Base-by-base conservation (phyloP, 2,888 invertebrate genomes). In the Drosophila rellima region DNA sequence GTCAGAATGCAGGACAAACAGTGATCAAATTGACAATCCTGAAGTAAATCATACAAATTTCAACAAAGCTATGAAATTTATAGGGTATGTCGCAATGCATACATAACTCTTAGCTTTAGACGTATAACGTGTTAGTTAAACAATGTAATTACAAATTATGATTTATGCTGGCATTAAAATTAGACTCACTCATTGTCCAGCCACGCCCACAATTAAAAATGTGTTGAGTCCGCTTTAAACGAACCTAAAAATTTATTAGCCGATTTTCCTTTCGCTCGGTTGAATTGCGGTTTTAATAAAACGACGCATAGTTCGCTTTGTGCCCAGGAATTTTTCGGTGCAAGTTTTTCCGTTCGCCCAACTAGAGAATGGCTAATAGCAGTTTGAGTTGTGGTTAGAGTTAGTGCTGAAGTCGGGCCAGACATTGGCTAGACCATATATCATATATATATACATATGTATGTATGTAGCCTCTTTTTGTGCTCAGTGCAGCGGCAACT, bases 351-450 rank as follows among this genome's bases (percentile, higher is more conserved):
- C 31, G 54, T 68, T 56, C 29, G 56, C 51, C 70, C 70, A 70
- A 70, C 42, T 48, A 51, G 26, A 37, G 33, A 39, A 15, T 42
- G 39, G 42, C 31, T 45, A 56, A 52, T 77, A 62, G 55, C 39
- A 74, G 65, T 64, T 48, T 26, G 18, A 47, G 59, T 57, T 77
- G 65, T 29, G 51, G 55, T 62, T 37, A 48, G 31, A 69, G 59
- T 63, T 64, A 45, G 29, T 52, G 52, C 47, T 62, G 37, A 77
- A 54, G 39, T 17, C 55, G 48, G 57, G 29, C 63, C 73, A 80
- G 80, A 82, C 86, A 73, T 52, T 71, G 81, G 78, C 73, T 76
- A 74, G 79, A 71, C 88, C 82, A 76, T 83, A 87, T 76, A 83
- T 87, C 83, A 83, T 42, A 35, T 62, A 35, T 57, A 50, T 51